A percentile compares a stretch with the other conserved stretches of the same genome.
Conservation (phyloP, 2,888 invertebrate species). For the Geophilus truncorum region DNA sequence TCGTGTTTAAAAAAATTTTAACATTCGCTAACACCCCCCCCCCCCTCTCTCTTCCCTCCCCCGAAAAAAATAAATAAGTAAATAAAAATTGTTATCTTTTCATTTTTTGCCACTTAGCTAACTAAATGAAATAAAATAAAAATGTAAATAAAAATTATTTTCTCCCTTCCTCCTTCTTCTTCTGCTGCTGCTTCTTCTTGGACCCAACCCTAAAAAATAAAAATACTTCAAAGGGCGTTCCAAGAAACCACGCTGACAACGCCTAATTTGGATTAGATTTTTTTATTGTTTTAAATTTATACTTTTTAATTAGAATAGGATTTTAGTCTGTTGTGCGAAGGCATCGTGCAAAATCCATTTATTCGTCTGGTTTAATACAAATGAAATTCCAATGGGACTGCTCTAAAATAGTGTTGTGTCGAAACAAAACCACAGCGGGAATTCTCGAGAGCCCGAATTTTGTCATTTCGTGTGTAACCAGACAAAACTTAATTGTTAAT, state of each 20-base stretch:
- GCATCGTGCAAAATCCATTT: too few species aligned
- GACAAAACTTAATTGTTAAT: not conserved
- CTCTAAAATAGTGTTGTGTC: not conserved
- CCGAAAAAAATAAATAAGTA: not conserved
- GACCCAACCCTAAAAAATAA: not conserved
- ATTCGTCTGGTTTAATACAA: not conserved
- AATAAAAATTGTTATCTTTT: not conserved
- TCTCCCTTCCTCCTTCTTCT: too few species aligned
- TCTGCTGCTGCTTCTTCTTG: too few species aligned
- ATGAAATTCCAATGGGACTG: not conserved
- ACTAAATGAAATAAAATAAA: not conserved
- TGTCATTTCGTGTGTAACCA: not conserved
- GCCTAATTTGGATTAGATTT: not conserved
- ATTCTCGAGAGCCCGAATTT: not conserved
- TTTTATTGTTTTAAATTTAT: not conserved
- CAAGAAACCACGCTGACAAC: not conserved
- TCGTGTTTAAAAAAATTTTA: not conserved
- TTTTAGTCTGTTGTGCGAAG: too few species aligned
- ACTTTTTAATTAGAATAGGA: not conserved
- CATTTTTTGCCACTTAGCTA: not conserved
- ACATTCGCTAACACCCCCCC: too few species aligned
- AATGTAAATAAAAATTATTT: too few species aligned
- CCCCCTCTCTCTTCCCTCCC: too few species aligned
- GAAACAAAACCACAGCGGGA: not conserved
- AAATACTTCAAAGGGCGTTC: not conserved